These are phyloP conservation scores for Macrosiphum euphorbiae DNA, from an alignment of 2,888 invertebrate species.

Conservation along the genomic window DNA sequence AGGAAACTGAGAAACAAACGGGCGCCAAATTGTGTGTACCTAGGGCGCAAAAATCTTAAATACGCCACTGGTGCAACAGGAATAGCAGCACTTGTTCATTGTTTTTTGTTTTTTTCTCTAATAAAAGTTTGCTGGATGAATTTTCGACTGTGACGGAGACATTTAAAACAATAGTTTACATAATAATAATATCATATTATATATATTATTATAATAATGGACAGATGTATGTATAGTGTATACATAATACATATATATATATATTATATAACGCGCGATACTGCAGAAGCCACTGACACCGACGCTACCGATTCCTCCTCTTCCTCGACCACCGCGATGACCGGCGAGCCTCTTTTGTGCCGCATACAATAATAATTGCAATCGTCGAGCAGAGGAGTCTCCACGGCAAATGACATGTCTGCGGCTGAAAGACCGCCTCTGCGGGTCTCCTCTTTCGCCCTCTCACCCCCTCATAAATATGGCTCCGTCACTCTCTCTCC, in stretches of 20 bases:
- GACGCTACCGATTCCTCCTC: not conserved
- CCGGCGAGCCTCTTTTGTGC: constrained; percentile 49
- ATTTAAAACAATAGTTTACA: not conserved
- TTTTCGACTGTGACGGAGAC: not conserved
- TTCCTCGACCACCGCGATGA: not conserved
- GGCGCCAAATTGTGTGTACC: too few species aligned
- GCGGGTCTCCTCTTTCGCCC: not conserved
- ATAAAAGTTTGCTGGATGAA: not conserved
- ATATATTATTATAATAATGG: constrained; percentile 9
- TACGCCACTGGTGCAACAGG: not conserved
- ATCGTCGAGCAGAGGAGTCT: constrained; percentile 21
- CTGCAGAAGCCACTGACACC: not conserved
- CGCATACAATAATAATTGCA: constrained; percentile 43
- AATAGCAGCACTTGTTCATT: not conserved
- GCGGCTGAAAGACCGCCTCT: constrained; percentile 46
- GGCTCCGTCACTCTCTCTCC: not conserved
- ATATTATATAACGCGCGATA: not conserved
- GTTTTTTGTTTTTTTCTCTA: not conserved
- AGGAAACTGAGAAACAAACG: too few species aligned
- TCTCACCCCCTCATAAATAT: not conserved
- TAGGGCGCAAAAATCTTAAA: too few species aligned
- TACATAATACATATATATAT: too few species aligned
- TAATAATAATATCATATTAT: not conserved
- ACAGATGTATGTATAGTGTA: not conserved
- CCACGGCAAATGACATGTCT: constrained; percentile 55